Evolutionary conservation across 2,797 vertebrate species (phyloP), one percentile per base, ranked within the genome.

Genomic region (Channa striata): DNA sequence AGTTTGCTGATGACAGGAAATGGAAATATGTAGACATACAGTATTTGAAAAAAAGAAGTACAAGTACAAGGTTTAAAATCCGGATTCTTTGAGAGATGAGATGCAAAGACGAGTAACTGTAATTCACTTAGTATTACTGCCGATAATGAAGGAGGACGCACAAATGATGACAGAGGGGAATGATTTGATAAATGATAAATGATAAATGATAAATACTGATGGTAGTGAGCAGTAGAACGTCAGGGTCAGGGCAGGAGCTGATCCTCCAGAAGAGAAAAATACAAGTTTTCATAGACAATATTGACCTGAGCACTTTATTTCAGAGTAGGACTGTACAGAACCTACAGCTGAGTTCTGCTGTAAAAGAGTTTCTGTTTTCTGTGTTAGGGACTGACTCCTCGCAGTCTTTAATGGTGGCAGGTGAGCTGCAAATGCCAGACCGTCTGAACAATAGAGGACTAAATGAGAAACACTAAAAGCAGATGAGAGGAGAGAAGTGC

Each of bases 141-240:
- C n/a, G 34, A 33, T 74, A 64, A 77, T 69, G 63, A 72, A 64
- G 43, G 57, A 43, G 62, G 50, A 52, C 54, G 72, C 60, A 47
- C 37, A 42, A 37, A 21, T 14, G 12, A 62, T 36, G 23, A 44
- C 23, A 37, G 17, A 36, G 11, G 13, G 12, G 0, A 19, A 14
- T 25, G 30, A 37, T n/a, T n/a, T n/a, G n/a, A n/a, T n/a, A 72
- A 49, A 57, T 30, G 16, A 51, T 64, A 9, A 10, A 48, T 11
- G n/a, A n/a, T n/a, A 72, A 49, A 57, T 30, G 16, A 51, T 64
- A 9, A 10, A 48, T 11, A 13, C n/a, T n/a, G 43, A n/a, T 43
- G 16, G 12, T 12, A 13, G 1, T 3, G 17, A 23, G 33, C 46
- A 12, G 36, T 14, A 19, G 17, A 13, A 6, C 30, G 25, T 23